Conservation (phyloP, 2,113 vertebrate genomes). For the Eira barbara region DNA sequence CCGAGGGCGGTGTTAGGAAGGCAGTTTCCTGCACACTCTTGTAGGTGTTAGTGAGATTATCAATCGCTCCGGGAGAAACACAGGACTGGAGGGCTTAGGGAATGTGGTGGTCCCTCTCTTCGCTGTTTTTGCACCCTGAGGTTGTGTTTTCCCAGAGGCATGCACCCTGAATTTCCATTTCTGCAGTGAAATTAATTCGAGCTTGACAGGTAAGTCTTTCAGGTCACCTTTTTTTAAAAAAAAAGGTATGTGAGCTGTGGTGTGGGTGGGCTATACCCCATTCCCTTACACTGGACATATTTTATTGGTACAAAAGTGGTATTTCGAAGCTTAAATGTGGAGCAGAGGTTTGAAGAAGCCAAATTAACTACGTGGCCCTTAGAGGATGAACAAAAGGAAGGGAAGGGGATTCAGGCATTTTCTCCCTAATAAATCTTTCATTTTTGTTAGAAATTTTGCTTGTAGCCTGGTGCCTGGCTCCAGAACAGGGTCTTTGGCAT, state of each 20-base stretch:
- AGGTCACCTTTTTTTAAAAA: slow-evolving; percentile 65
- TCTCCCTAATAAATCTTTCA: neutral
- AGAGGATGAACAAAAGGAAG: neutral
- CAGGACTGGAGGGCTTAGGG: slow-evolving; percentile 49
- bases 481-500: slow-evolving; percentile 33
- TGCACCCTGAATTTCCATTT: slow-evolving; percentile 56
- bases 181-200: slow-evolving; percentile 64
- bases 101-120: slow-evolving; percentile 42
- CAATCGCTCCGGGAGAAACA: slow-evolving; percentile 69
- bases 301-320: slow-evolving; percentile 18
- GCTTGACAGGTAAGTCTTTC: slow-evolving; percentile 70
- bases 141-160: slow-evolving; percentile 41
- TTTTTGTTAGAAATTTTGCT: slow-evolving; percentile 53
- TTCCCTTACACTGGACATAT: neutral
- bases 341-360: slow-evolving; percentile 16
- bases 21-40: slow-evolving; percentile 66
- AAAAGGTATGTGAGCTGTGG: neutral
- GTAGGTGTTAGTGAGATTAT: slow-evolving; percentile 75
- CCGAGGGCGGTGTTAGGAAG: slow-evolving; percentile 70
- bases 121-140: neutral
- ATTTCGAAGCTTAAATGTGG: slow-evolving; percentile 32
- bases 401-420: slow-evolving; percentile 5
- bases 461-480: neutral
- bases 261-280: neutral
- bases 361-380: slow-evolving; percentile 20